phyloP scores from a whole-genome alignment of 2,888 invertebrate genomes.

The Drosophila basisetae region DNA sequence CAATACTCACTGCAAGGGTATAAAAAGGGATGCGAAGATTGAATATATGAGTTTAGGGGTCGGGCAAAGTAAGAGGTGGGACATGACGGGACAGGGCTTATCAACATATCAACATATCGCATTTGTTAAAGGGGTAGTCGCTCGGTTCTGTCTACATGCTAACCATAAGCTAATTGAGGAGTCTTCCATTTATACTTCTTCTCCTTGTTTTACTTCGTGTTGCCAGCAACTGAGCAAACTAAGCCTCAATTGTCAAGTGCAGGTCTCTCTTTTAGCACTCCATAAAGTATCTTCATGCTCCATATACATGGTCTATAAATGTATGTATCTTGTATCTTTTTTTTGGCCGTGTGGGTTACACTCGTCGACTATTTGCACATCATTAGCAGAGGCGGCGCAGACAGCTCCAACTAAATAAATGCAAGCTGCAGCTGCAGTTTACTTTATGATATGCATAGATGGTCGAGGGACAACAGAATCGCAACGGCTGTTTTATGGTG shows the following conservation, averaged over 20 bases:
- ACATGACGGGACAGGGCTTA: conserved; percentile 19
- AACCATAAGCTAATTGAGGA: conserved; percentile 68
- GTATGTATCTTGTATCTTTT: conserved; percentile 5
- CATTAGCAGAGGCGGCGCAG: conserved; percentile 57
- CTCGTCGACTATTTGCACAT: conserved; percentile 67
- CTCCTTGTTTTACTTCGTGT: neutral
- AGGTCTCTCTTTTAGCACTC: conserved; percentile 20
- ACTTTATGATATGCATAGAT: conserved; percentile 31
- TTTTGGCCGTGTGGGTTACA: conserved; percentile 37
- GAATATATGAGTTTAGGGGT: conserved; percentile 13
- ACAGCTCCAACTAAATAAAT: conserved; percentile 39
- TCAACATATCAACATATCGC: conserved; percentile 34
- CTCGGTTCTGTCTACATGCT: conserved; percentile 12
- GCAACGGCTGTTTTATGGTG: too few species aligned
- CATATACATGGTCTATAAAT: neutral
- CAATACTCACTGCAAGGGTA: neutral
- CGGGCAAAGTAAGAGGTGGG: neutral
- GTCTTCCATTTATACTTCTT: conserved; percentile 32
- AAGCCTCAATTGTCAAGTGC: conserved; percentile 44
- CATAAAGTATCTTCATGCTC: conserved; percentile 7
- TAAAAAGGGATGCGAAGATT: conserved; percentile 13
- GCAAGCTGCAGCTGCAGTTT: conserved; percentile 38
- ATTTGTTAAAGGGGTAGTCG: conserved; percentile 39
- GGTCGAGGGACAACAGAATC: conserved; percentile 1
- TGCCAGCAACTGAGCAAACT: conserved; percentile 44